These are phyloP conservation scores for Python bivittatus DNA, from an alignment of 2,113 vertebrate species.

Conservation along the genomic window DNA sequence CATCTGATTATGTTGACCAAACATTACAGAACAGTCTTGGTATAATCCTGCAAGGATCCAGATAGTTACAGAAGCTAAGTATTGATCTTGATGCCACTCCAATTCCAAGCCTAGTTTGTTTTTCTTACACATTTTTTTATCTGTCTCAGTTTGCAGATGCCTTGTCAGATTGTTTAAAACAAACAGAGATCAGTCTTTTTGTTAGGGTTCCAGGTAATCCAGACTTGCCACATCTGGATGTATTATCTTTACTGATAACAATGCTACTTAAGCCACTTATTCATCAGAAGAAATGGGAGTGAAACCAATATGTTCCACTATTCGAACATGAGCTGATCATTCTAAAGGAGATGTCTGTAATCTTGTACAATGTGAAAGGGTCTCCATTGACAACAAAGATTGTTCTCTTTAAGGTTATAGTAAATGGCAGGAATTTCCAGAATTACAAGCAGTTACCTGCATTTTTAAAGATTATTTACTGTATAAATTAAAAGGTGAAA, in stretches of 20 bases:
- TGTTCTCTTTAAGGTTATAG: background rate
- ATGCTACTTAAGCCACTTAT: background rate
- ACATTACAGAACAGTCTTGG: background rate
- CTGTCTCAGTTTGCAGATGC: background rate
- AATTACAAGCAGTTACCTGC: too few relatives aligned
- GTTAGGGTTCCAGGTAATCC: background rate
- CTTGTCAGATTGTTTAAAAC: background rate
- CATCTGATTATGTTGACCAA: background rate
- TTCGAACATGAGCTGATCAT: background rate
- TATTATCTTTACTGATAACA: background rate
- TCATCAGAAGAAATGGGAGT: background rate
- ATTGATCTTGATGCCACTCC: background rate
- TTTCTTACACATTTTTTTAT: background rate
- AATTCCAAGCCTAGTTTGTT: background rate
- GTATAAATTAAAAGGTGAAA: too few relatives aligned
- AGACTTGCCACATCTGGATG: background rate
- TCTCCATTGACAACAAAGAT: background rate
- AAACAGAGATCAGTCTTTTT: background rate
- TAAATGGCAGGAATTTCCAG: background rate
- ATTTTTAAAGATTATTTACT: too few relatives aligned
- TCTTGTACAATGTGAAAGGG: background rate
- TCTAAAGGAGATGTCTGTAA: background rate
- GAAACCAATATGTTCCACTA: background rate
- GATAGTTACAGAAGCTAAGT: background rate
- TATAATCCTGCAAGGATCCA: background rate